phyloP scores from a whole-genome alignment of 2,797 vertebrate genomes.

The Crenuchus spilurus region DNA sequence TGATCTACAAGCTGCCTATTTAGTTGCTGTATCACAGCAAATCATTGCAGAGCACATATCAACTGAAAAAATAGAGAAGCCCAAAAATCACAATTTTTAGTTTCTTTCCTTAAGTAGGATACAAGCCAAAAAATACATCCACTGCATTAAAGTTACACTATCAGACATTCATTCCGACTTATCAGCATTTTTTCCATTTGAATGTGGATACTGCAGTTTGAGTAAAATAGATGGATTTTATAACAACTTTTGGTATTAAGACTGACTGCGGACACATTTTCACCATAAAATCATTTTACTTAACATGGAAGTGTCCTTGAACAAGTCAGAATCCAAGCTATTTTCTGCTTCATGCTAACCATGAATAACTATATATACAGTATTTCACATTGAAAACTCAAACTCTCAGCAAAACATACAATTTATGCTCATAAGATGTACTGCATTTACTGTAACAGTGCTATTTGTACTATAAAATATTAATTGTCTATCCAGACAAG shows the following conservation, averaged over 20 bases:
- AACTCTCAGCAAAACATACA: constrained; percentile 52
- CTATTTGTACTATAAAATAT: constrained; percentile 1
- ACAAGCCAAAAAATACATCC: background rate
- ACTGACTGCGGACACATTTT: no score
- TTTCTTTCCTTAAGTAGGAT: background rate
- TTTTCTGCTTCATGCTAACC: no score
- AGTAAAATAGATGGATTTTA: background rate
- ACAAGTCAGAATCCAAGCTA: no score
- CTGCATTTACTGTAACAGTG: constrained; percentile 1
- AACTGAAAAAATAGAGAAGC: constrained; percentile 4
- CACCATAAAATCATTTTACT: no score
- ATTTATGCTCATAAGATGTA: constrained; percentile 43
- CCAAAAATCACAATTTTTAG: background rate
- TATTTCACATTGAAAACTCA: no score
- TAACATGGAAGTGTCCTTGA: background rate
- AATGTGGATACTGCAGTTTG: background rate
- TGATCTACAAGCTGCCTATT: constrained; percentile 49
- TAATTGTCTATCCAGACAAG: background rate
- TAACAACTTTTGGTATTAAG: no score
- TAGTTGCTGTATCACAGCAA: constrained; percentile 28
- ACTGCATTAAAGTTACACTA: no score
- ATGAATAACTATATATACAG: no score
- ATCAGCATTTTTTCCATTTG: no score
- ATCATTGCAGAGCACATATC: constrained; percentile 33
- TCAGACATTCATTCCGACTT: no score